phyloP scores from a whole-genome alignment of 2,113 vertebrate genomes.

The Talpa occidentalis region DNA sequence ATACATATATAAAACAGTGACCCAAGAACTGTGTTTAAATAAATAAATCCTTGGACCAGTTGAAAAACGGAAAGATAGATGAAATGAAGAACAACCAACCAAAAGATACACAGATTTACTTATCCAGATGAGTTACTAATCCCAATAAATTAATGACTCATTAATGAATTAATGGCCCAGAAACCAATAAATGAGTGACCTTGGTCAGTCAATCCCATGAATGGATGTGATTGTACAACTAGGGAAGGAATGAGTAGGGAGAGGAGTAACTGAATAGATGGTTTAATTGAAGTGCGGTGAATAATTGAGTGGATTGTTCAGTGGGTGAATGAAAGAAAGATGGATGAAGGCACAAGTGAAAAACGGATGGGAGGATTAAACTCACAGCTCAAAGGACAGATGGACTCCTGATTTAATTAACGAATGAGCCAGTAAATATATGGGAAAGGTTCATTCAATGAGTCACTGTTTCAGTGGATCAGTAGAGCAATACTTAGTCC shows the following conservation, averaged over 20 bases:
- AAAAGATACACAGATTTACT: background rate
- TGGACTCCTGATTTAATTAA: background rate
- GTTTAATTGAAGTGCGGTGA: background rate
- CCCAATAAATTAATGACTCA: background rate
- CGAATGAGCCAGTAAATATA: background rate
- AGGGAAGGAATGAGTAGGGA: background rate
- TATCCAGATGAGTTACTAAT: background rate
- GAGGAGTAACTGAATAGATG: background rate
- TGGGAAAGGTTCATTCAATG: background rate
- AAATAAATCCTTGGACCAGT: background rate
- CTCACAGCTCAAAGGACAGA: background rate
- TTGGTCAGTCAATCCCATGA: background rate
- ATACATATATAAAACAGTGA: too few species aligned
- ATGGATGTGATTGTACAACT: background rate
- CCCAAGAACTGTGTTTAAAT: background rate
- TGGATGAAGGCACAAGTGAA: background rate
- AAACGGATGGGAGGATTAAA: background rate
- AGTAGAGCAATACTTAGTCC: background rate
- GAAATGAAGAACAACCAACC: background rate
- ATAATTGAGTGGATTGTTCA: background rate
- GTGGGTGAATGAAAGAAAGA: background rate
- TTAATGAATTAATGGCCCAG: background rate
- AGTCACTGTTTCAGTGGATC: background rate
- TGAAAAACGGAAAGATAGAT: background rate
- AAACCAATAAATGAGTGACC: background rate